Percentiles rank a stretch among this genome's conserved stretches.
Evolutionary conservation across 2,113 vertebrate genomes (phyloP).

Genomic region (Guaruba guarouba): DNA sequence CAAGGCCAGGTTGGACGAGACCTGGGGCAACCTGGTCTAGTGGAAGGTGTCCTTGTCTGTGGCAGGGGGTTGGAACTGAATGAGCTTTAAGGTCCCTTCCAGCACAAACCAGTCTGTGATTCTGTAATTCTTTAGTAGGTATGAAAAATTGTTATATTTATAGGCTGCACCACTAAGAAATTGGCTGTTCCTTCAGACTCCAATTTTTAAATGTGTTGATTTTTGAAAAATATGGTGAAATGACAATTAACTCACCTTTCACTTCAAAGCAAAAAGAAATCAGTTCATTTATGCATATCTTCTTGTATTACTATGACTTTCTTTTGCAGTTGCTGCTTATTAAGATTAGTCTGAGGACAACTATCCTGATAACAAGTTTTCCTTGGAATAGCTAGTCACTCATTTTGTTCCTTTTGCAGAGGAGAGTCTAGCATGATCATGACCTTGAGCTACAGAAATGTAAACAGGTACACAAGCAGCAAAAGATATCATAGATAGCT

Average conservation of each 20-base stretch:
- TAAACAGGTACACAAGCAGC: not conserved
- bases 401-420: not conserved
- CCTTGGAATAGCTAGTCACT: not conserved
- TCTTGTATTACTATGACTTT: not conserved
- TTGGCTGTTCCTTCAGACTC: not conserved
- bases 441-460: not conserved
- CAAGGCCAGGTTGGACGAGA: not conserved
- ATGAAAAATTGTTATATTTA: not conserved
- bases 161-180: not conserved
- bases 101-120: not conserved
- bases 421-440: not conserved
- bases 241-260: not conserved
- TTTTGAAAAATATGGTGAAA: not conserved
- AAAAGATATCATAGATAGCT: not conserved
- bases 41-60: not conserved
- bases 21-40: not conserved
- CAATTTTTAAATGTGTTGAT: not conserved
- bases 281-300: not conserved
- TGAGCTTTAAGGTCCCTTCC: not conserved
- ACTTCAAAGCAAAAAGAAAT: not conserved
- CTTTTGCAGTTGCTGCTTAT: not conserved
- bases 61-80: not conserved
- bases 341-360: not conserved
- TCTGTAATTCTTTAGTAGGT: not conserved
- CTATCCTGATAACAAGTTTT: not conserved